Percentiles rank a stretch among this genome's conserved stretches.
Evolutionary conservation across 2,797 vertebrate genomes (phyloP).

Genomic region (Gadopsis marmoratus): DNA sequence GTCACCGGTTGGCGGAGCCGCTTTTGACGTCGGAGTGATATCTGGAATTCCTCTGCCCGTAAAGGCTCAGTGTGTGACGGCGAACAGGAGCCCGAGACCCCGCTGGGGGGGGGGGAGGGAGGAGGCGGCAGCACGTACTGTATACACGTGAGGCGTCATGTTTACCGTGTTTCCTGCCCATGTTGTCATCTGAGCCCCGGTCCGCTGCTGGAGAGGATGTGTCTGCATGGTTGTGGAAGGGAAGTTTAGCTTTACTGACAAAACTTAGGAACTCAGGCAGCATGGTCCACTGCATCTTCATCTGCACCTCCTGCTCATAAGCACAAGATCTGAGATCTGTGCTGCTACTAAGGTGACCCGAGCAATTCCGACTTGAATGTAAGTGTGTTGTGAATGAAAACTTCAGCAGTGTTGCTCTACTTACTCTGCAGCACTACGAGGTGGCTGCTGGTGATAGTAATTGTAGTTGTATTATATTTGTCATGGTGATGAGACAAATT

Average conservation of each 20-base stretch:
- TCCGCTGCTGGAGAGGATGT: constrained; percentile 19
- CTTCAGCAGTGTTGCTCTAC: not conserved
- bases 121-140: constrained; percentile 54
- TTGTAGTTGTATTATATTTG: not conserved
- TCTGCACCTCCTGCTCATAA: constrained; percentile 50
- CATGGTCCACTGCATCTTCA: constrained; percentile 48
- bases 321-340: constrained; percentile 42
- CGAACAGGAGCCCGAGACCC: constrained; percentile 16
- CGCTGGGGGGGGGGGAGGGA: not conserved
- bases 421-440: not conserved
- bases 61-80: constrained; percentile 27
- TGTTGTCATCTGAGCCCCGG: constrained; percentile 35
- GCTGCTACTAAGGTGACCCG: constrained; percentile 53
- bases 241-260: constrained; percentile 28
- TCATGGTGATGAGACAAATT: not conserved
- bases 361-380: constrained; percentile 60
- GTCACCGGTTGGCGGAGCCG: constrained; percentile 67
- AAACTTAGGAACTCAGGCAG: constrained; percentile 20
- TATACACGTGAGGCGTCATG: constrained; percentile 67
- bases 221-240: not conserved
- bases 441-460: too few species aligned
- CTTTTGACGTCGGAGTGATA: constrained; percentile 63
- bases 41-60: constrained; percentile 79
- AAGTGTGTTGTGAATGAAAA: constrained; percentile 53
- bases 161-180: constrained; percentile 20